phyloP scores from a whole-genome alignment of 1,140 invertebrate genomes.

The Drosophila kurseongensis region DNA sequence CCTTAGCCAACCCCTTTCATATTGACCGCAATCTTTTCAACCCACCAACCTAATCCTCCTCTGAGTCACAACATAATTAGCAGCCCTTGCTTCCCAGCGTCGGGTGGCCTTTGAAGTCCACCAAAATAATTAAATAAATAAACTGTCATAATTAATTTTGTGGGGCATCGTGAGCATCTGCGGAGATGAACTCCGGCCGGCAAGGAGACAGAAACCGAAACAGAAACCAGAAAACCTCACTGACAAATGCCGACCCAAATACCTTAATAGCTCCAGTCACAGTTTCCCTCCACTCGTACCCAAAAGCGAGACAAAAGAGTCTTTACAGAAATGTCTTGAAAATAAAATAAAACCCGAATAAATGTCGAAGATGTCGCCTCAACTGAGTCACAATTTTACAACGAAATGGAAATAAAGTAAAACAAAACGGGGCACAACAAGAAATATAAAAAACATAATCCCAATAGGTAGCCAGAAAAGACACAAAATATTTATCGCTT shows the following conservation, averaged over 20 bases:
- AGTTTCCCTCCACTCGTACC: conserved; percentile 10
- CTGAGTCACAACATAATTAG: conserved; percentile 80
- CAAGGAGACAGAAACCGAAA: conserved; percentile 14
- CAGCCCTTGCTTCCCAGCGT: conserved; percentile 12
- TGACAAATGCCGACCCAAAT: conserved; percentile 59
- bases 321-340: conserved; percentile 47
- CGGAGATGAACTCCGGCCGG: conserved; percentile 7
- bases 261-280: conserved; percentile 51
- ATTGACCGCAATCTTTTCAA: conserved; percentile 2
- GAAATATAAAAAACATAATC: conserved; percentile 17
- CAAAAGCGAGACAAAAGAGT: conserved; percentile 30
- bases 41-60: conserved; percentile 42
- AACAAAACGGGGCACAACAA: conserved; percentile 18
- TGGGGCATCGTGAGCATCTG: conserved; percentile 47
- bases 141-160: conserved; percentile 82
- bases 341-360: conserved; percentile 42
- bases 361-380: conserved; percentile 48
- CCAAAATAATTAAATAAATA: conserved; percentile 80
- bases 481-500: conserved; percentile 78
- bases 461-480: conserved; percentile 56
- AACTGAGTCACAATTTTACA: conserved; percentile 51
- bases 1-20: not conserved
- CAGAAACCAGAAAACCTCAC: conserved; percentile 19
- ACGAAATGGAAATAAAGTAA: conserved; percentile 24
- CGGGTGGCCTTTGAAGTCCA: conserved; percentile 64